A percentile compares a stretch with the other conserved stretches of the same genome.
These are phyloP conservation scores for Notarius quadriscutis DNA, from an alignment of 2,113 vertebrate genomes.

Conservation along the genomic window DNA sequence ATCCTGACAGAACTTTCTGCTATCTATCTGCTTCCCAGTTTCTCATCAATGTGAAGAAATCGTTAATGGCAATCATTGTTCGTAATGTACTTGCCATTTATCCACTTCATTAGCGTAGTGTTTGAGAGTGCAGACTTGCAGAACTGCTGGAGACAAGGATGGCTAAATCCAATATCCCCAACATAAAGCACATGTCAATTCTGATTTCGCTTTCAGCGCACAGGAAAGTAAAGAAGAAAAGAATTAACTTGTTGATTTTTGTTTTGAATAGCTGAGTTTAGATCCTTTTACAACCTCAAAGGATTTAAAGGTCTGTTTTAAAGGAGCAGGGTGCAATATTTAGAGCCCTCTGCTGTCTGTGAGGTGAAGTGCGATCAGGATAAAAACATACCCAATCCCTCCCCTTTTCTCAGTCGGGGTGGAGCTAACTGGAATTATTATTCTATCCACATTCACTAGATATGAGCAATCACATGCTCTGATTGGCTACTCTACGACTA, in stretches of 20 bases:
- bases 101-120: slow-evolving; percentile 56
- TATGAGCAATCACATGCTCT: no score
- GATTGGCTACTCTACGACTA: no score
- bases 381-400: not conserved
- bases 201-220: slow-evolving; percentile 52
- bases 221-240: not conserved
- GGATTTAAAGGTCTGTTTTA: not conserved
- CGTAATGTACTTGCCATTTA: slow-evolving; percentile 47
- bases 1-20: no score
- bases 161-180: slow-evolving; percentile 55
- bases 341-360: not conserved
- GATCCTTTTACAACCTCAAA: not conserved
- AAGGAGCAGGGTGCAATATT: not conserved
- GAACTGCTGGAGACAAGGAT: slow-evolving; percentile 47
- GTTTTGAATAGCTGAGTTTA: not conserved
- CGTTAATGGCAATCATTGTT: slow-evolving; percentile 50
- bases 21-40: not conserved
- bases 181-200: slow-evolving; percentile 56
- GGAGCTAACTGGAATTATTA: not conserved
- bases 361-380: not conserved
- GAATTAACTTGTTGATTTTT: not conserved
- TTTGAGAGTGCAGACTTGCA: slow-evolving; percentile 52
- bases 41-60: slow-evolving; percentile 52
- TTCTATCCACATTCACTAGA: no score
- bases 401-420: not conserved